Percentiles rank a stretch among this genome's conserved stretches.
phyloP scores from a whole-genome alignment of 2,113 vertebrate genomes.

The Arothron firmamentum region DNA sequence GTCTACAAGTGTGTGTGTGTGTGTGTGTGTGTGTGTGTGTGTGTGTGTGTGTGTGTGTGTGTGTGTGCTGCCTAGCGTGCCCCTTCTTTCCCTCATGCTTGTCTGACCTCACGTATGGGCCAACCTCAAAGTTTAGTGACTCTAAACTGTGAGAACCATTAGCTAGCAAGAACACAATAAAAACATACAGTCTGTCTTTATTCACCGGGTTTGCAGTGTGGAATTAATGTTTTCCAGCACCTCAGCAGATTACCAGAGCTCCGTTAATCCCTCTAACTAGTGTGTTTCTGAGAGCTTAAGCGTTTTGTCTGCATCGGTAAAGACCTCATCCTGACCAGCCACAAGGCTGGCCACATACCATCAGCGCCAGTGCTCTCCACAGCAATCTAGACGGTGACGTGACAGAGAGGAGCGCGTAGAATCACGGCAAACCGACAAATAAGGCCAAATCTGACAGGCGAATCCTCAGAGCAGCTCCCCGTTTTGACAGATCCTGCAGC shows the following conservation, averaged over 20 bases:
- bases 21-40: constrained; percentile 23
- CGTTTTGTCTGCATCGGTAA: constrained; percentile 18
- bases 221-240: background rate
- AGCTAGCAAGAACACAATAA: background rate
- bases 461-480: constrained; percentile 49
- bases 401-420: constrained; percentile 63
- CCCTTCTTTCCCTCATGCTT: background rate
- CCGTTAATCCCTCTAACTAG: constrained; percentile 34
- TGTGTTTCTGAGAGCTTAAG: constrained; percentile 9
- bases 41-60: constrained; percentile 11
- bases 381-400: constrained; percentile 37
- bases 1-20: constrained; percentile 29
- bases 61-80: no score
- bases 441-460: constrained; percentile 64
- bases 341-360: constrained; percentile 17
- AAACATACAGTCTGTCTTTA: no score
- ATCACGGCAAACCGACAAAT: constrained; percentile 65
- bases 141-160: constrained; percentile 1
- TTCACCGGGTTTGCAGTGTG: no score
- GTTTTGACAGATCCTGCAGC: constrained; percentile 54
- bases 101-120: constrained; percentile 2
- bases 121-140: background rate
- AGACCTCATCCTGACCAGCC: constrained; percentile 43
- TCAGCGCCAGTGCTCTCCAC: constrained; percentile 12
- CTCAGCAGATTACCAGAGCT: constrained; percentile 24